Percentiles rank a stretch among this genome's conserved stretches.
Evolutionary conservation across 2,888 invertebrate species (phyloP).

Genomic region (Plebejus argus): DNA sequence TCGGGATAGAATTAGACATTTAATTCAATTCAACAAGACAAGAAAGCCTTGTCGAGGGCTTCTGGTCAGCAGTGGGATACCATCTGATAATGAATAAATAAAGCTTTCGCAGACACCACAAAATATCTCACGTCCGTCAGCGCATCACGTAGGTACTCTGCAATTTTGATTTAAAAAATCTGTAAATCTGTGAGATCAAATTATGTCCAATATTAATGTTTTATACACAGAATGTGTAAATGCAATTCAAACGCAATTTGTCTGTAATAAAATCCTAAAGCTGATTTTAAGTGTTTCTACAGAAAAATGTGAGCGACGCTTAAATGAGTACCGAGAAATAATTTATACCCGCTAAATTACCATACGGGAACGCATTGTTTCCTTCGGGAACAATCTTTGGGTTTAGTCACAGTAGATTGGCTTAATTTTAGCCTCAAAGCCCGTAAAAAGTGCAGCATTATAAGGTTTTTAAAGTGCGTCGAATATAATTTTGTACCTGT

Average conservation of each 20-base stretch:
- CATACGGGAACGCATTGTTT: conserved; percentile 13
- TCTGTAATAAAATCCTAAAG: conserved; percentile 15
- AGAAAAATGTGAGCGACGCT: not conserved
- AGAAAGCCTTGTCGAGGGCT: too few species aligned
- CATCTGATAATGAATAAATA: not conserved
- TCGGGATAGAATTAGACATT: too few species aligned
- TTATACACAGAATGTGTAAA: not conserved
- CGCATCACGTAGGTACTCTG: not conserved
- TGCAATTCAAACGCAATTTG: conserved; percentile 14
- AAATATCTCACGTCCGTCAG: too few species aligned
- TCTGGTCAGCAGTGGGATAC: not conserved
- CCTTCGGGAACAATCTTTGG: conserved; percentile 15
- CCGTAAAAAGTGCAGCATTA: not conserved
- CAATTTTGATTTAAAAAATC: not conserved
- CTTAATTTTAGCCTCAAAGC: conserved; percentile 3
- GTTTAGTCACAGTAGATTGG: conserved; percentile 14
- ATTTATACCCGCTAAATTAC: conserved; percentile 19
- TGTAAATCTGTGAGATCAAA: not conserved
- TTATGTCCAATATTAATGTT: not conserved
- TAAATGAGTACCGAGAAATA: conserved; percentile 4
- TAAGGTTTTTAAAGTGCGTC: not conserved
- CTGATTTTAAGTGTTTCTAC: conserved; percentile 7
- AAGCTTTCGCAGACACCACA: not conserved
- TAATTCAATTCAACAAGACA: too few species aligned
- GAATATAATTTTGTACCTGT: not conserved